Conservation (phyloP, 2,113 vertebrate species). For the Phyllostomus discolor region DNA sequence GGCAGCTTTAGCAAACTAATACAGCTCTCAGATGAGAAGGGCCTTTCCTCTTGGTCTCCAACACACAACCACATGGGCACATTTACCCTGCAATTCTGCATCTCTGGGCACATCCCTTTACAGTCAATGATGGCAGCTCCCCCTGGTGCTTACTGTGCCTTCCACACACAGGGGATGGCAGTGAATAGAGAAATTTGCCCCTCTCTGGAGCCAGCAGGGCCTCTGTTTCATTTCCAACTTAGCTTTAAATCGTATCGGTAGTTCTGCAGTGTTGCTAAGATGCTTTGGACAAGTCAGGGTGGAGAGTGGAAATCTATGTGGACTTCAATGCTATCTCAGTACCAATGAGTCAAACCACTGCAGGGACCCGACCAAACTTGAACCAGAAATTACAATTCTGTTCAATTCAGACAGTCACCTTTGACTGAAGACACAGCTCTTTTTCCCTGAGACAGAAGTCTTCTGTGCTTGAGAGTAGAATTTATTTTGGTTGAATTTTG, state of each 20-base stretch:
- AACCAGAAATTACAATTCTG: neutral
- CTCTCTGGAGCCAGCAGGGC: neutral
- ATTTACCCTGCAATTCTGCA: neutral
- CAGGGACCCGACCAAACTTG: neutral
- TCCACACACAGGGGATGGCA: neutral
- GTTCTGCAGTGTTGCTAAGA: neutral
- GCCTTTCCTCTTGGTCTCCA: neutral
- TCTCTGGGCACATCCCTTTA: neutral
- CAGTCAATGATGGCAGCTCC: rapidly evolving
- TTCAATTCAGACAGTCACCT: neutral
- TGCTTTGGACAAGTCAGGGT: neutral
- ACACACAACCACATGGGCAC: neutral
- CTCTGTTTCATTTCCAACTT: neutral
- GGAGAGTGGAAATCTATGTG: neutral
- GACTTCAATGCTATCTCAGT: neutral
- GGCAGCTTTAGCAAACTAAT: neutral
- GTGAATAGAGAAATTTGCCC: too few species aligned
- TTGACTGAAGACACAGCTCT: neutral
- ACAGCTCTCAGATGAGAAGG: neutral
- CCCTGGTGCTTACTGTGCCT: neutral
- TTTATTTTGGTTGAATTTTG: neutral
- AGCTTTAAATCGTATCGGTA: neutral
- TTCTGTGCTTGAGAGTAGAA: neutral
- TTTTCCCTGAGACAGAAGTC: neutral
- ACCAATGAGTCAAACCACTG: neutral